A percentile compares a stretch with the other conserved stretches of the same genome.
Evolutionary conservation across 2,113 vertebrate genomes (phyloP).

Genomic region (Hepsetus odoe): DNA sequence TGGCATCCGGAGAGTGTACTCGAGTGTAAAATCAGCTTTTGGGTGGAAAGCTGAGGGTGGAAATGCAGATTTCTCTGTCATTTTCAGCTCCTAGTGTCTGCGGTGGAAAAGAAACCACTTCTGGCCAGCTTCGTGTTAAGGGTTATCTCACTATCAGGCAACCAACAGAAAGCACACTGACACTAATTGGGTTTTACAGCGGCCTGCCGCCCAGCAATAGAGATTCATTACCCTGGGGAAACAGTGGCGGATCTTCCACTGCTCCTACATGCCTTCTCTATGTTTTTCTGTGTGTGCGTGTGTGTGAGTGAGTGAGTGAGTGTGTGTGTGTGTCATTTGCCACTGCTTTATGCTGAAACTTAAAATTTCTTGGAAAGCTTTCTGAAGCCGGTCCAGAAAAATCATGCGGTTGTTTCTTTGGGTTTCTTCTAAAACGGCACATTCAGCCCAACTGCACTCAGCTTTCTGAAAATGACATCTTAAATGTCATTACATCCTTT

Average conservation of each 20-base stretch:
- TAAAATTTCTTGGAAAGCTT: background rate
- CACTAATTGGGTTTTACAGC: constrained; percentile 77
- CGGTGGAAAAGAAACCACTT: constrained; percentile 6
- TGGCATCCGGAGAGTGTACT: background rate
- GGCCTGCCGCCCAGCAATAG: constrained; percentile 63
- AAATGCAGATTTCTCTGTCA: background rate
- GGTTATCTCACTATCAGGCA: constrained; percentile 60
- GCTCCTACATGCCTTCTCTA: constrained; percentile 52
- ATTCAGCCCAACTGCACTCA: constrained; percentile 45
- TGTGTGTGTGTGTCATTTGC: constrained; percentile 31
- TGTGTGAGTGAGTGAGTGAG: constrained; percentile 38
- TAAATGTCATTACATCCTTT: constrained; percentile 67
- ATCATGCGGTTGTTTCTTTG: constrained; percentile 27
- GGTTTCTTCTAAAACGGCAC: constrained; percentile 7
- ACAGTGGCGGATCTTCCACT: constrained; percentile 58
- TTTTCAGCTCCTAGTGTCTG: constrained; percentile 8
- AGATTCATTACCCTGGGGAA: constrained; percentile 73
- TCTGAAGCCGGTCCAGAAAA: constrained; percentile 9
- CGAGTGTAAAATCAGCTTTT: background rate
- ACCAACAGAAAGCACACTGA: constrained; percentile 61
- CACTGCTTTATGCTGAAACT: background rate
- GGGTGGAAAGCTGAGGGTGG: background rate
- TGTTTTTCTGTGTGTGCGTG: constrained; percentile 44
- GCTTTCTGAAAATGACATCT: constrained; percentile 60
- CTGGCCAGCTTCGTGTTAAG: constrained; percentile 41